A percentile compares a stretch with the other conserved stretches of the same genome.
Evolutionary conservation across 2,113 vertebrate genomes (phyloP).

Genomic region (Neolamprologus brichardi): DNA sequence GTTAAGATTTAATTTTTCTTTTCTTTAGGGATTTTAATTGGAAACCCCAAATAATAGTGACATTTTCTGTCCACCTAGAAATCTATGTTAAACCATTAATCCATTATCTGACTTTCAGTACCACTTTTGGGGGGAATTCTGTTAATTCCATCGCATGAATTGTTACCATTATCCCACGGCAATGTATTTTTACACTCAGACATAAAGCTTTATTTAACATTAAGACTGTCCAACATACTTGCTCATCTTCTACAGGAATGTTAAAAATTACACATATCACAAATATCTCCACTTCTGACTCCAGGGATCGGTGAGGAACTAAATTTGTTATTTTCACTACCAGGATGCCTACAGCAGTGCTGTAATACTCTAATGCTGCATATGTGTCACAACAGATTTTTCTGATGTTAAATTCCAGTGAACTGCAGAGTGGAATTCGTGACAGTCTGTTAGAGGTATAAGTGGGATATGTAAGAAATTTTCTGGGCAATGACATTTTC

Average conservation of each 20-base stretch:
- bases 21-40: not conserved
- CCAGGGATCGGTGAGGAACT: not conserved
- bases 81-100: constrained; percentile 49
- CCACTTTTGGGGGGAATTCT: constrained; percentile 17
- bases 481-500: not conserved
- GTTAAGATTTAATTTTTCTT: not conserved
- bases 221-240: not conserved
- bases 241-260: not conserved
- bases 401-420: not conserved
- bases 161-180: not conserved
- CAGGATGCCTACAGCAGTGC: not conserved
- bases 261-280: not conserved
- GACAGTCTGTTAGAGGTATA: not conserved
- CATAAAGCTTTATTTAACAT: not conserved
- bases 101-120: constrained; percentile 39
- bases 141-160: not conserved
- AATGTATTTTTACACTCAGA: not conserved
- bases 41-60: constrained; percentile 41
- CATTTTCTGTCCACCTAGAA: not conserved
- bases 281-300: not conserved
- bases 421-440: not conserved
- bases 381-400: not conserved
- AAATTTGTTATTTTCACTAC: not conserved
- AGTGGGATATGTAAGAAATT: not conserved
- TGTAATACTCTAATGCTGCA: not conserved